Evolutionary conservation across 2,113 vertebrate genomes (phyloP).

Genomic region (Oenanthe melanoleuca): DNA sequence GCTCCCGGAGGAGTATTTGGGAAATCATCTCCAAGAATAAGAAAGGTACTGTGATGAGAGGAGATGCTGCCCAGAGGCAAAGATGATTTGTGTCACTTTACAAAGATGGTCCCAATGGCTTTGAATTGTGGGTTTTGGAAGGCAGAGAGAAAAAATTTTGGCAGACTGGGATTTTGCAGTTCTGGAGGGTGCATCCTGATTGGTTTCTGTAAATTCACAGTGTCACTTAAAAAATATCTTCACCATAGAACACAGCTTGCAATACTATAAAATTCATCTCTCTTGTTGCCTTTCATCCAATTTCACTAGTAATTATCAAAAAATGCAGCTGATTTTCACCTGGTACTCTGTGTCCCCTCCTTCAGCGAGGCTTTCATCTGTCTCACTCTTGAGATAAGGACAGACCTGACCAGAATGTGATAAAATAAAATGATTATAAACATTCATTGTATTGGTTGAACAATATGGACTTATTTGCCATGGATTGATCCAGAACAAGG

Average conservation of each 20-base stretch:
- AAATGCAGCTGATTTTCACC: not conserved
- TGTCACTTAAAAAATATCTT: not conserved
- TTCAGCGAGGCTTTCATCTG: not conserved
- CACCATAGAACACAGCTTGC: not conserved
- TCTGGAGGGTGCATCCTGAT: not conserved
- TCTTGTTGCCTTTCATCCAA: not conserved
- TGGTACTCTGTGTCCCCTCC: not conserved
- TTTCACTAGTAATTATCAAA: not conserved
- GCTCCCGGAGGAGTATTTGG: constrained; percentile 96
- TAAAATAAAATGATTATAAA: not conserved
- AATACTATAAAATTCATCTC: not conserved
- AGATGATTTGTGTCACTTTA: not conserved
- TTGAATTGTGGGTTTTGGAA: not conserved
- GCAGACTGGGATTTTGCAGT: not conserved
- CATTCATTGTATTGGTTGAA: not conserved
- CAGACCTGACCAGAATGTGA: not conserved
- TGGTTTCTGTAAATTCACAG: not conserved
- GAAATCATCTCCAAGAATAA: constrained; percentile 94
- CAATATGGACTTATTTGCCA: not conserved
- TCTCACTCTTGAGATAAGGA: not conserved
- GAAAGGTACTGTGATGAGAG: constrained; percentile 75
- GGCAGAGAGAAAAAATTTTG: not conserved
- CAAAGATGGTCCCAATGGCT: not conserved
- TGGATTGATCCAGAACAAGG: not conserved
- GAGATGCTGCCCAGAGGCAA: not conserved